A percentile compares a stretch with the other conserved stretches of the same genome.
Evolutionary conservation across 35 echinoderm and acorn worm species (phyloP).

Genomic region (Acanthaster planci): DNA sequence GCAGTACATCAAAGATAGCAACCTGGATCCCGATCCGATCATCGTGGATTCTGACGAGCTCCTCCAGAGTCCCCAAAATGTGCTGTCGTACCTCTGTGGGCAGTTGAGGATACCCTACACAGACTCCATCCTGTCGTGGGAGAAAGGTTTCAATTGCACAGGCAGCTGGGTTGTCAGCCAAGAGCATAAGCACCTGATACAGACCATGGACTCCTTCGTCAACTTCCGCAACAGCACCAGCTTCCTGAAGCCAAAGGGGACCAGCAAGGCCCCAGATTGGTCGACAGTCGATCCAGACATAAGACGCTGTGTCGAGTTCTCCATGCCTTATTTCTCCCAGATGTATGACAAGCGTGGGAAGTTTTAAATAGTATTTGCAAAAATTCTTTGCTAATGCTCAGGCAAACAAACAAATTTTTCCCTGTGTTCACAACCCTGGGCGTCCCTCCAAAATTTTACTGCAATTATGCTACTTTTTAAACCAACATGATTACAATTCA

Average conservation of each 20-base stretch:
- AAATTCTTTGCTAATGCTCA: too few relatives aligned
- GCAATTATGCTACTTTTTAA: too few relatives aligned
- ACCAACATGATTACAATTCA: too few relatives aligned
- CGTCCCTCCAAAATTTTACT: too few relatives aligned
- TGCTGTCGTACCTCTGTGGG: slow-evolving; percentile 30
- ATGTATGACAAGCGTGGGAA: background rate
- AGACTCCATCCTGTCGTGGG: slow-evolving; percentile 46
- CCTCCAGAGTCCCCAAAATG: slow-evolving; percentile 15
- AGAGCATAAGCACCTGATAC: background rate
- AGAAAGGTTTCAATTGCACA: background rate
- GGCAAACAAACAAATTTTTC: too few relatives aligned
- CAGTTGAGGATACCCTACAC: slow-evolving; percentile 35
- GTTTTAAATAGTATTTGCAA: background rate
- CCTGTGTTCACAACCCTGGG: too few relatives aligned
- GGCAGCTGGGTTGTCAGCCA: background rate
- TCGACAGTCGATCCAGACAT: background rate
- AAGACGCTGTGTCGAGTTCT: background rate
- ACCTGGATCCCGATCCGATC: slow-evolving; percentile 41
- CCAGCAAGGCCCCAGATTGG: background rate
- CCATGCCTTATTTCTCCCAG: background rate
- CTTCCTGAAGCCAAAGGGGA: background rate
- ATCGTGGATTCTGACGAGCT: slow-evolving; percentile 72
- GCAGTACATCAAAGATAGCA: slow-evolving; percentile 33
- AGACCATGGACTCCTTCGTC: background rate
- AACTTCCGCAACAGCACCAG: background rate